These are phyloP conservation scores for Macrochelys suwanniensis DNA, from an alignment of 2,797 vertebrate genomes.

Conservation along the genomic window DNA sequence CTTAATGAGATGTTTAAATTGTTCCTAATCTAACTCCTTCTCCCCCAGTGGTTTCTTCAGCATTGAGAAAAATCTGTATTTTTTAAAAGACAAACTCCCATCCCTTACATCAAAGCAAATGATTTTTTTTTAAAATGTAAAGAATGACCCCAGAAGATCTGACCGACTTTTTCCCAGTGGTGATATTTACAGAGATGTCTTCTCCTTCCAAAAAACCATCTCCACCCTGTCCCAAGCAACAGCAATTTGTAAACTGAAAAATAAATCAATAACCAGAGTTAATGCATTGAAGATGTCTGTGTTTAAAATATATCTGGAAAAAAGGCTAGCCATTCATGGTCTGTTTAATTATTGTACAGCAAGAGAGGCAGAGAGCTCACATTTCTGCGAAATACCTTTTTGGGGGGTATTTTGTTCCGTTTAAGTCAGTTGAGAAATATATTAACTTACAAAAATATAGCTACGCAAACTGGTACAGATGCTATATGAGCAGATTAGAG, in stretches of 20 bases:
- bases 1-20: not conserved
- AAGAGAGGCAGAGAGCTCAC: not conserved
- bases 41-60: not conserved
- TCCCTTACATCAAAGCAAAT: conserved; percentile 63
- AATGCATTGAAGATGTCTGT: conserved; percentile 75
- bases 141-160: conserved; percentile 69
- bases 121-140: conserved; percentile 60
- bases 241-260: conserved; percentile 68
- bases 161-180: not conserved
- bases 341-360: conserved; percentile 30
- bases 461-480: not conserved
- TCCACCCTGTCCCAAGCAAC: conserved; percentile 53
- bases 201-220: conserved; percentile 70
- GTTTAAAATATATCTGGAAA: conserved; percentile 56
- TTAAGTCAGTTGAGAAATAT: not conserved
- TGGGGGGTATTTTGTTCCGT: not conserved
- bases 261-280: conserved; percentile 72
- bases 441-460: not conserved
- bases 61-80: not conserved
- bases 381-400: conserved; percentile 44
- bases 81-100: conserved; percentile 61
- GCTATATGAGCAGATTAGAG: not conserved
- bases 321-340: conserved; percentile 39
- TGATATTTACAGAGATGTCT: conserved; percentile 25
- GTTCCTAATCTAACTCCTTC: not conserved